Evolutionary conservation across 1,140 invertebrate genomes (phyloP).

Genomic region (Zaprionus inermis): DNA sequence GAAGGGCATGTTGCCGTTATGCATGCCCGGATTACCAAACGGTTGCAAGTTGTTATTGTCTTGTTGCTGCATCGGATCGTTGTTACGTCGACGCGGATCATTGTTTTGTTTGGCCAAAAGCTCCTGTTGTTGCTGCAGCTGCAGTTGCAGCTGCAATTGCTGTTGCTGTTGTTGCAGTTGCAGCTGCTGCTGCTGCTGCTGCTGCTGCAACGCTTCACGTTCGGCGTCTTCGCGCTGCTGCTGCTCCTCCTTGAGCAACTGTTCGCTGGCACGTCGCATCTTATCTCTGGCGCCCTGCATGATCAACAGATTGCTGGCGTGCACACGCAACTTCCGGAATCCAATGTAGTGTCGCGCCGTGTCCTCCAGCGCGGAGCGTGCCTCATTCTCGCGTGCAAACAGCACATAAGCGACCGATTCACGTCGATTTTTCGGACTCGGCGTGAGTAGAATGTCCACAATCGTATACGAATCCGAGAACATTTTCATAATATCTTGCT

Average conservation of each 20-base stretch:
- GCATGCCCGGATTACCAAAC: slow-evolving; percentile 46
- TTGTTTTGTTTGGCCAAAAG: slow-evolving; percentile 31
- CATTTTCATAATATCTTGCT: slow-evolving; percentile 91
- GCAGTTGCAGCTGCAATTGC: slow-evolving; percentile 34
- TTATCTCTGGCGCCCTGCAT: slow-evolving; percentile 85
- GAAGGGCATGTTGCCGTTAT: slow-evolving; percentile 50
- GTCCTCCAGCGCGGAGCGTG: slow-evolving; percentile 86
- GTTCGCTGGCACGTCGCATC: slow-evolving; percentile 81
- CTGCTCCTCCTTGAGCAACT: slow-evolving; percentile 76
- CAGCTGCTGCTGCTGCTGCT: slow-evolving; percentile 41
- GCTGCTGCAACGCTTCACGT: slow-evolving; percentile 50
- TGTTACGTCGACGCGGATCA: slow-evolving; percentile 37
- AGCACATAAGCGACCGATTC: slow-evolving; percentile 89
- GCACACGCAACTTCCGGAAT: slow-evolving; percentile 85
- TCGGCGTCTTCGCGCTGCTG: slow-evolving; percentile 59
- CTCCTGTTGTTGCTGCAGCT: slow-evolving; percentile 22
- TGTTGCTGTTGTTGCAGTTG: slow-evolving; percentile 31
- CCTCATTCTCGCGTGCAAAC: slow-evolving; percentile 89
- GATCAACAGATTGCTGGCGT: slow-evolving; percentile 85
- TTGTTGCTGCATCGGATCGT: slow-evolving; percentile 22
- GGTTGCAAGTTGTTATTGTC: slow-evolving; percentile 37
- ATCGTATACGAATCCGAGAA: slow-evolving; percentile 89
- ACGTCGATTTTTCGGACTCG: slow-evolving; percentile 86
- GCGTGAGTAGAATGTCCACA: slow-evolving; percentile 88
- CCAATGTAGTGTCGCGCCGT: slow-evolving; percentile 86